These are phyloP conservation scores for Echinarachnius parma DNA, from an alignment of 53 echinoderm and acorn worm genomes.

Conservation along the genomic window DNA sequence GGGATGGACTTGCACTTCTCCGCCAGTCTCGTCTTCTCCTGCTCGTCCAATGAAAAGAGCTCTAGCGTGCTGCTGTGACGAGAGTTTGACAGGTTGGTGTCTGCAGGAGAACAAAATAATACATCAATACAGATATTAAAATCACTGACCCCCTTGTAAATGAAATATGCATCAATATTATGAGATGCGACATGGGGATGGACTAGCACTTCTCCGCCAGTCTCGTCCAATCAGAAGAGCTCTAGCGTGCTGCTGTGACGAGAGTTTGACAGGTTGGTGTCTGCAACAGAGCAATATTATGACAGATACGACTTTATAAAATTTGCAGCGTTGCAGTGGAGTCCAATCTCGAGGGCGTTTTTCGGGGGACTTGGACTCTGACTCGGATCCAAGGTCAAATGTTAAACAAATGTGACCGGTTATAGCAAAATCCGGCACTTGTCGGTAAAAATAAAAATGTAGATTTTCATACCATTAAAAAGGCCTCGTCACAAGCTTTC, in stretches of 20 bases:
- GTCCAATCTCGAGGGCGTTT: no score
- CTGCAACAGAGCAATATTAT: no score
- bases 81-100: constrained; percentile 62
- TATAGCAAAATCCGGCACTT: no score
- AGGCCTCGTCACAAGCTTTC: no score
- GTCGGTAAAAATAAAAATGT: no score
- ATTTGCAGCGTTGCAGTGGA: no score
- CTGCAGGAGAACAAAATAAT: constrained; percentile 48
- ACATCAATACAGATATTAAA: not conserved
- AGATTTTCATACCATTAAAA: no score
- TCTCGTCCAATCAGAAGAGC: constrained; percentile 70
- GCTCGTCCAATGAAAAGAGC: constrained; percentile 69
- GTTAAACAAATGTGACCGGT: no score
- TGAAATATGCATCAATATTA: no score
- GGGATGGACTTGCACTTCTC: constrained; percentile 79
- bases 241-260: constrained; percentile 65
- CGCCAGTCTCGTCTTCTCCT: constrained; percentile 77
- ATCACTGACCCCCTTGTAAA: not conserved
- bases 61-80: constrained; percentile 65
- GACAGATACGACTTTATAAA: no score
- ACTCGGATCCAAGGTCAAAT: no score
- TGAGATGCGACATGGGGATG: constrained; percentile 88
- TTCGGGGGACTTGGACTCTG: no score
- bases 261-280: constrained; percentile 62
- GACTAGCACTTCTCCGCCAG: constrained; percentile 79